phyloP scores from a whole-genome alignment of 1,140 invertebrate species.

The Musca domestica region DNA sequence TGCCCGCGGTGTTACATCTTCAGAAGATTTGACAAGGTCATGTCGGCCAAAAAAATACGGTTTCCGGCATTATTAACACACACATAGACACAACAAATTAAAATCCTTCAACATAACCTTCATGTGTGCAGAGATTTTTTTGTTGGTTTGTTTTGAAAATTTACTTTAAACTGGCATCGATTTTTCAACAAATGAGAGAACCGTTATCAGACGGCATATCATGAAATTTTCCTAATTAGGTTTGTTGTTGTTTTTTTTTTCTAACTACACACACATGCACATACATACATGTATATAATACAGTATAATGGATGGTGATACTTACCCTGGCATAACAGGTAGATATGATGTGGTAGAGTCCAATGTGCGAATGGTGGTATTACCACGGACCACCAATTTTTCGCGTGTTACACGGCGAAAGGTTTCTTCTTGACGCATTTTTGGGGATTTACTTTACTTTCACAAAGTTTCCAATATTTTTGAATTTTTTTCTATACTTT shows the following conservation, averaged over 20 bases:
- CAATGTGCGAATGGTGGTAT: constrained; percentile 51
- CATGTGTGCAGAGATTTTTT: too few species aligned
- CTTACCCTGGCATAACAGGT: constrained; percentile 40
- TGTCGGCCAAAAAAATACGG: too few species aligned
- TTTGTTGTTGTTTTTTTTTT: background rate
- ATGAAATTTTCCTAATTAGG: background rate
- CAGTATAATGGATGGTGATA: too few species aligned
- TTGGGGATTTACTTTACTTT: constrained; percentile 20
- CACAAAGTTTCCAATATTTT: background rate
- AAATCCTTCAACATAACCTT: too few species aligned
- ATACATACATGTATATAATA: too few species aligned
- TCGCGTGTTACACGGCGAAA: constrained; percentile 51
- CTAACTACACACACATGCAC: too few species aligned
- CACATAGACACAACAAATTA: too few species aligned
- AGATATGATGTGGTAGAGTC: constrained; percentile 52
- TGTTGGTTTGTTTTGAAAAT: too few species aligned
- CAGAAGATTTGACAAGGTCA: too few species aligned
- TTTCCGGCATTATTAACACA: too few species aligned
- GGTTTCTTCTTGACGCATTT: constrained; percentile 50
- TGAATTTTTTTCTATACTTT: background rate
- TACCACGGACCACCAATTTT: constrained; percentile 50
- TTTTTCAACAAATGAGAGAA: background rate
- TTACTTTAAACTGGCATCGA: background rate
- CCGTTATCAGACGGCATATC: too few species aligned
- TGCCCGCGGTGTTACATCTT: too few species aligned